Base-by-base conservation (phyloP, 2,113 vertebrate species). In the Lophochroa leadbeateri region DNA sequence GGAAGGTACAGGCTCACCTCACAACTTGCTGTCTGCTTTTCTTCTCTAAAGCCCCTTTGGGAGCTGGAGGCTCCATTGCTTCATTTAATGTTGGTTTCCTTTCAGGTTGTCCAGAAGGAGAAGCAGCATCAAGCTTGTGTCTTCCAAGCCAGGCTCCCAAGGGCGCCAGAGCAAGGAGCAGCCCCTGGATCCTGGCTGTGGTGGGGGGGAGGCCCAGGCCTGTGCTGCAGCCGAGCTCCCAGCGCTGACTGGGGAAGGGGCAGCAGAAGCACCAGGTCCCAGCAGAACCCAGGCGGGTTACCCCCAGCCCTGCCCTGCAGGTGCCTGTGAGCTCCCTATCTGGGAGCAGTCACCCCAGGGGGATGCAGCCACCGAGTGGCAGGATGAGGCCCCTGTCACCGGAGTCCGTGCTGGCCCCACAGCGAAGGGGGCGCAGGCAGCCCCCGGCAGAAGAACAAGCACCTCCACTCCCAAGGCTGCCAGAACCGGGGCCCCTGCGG, bases 91-190 rank as follows among this genome's bases (percentile, higher is more conserved):
- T 29, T 64, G 14, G 63, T 72, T 85, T 68, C 68, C 3, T 72
- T 93, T n/a, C 82, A 98, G 98, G 96, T 81, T 98, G 28, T 98
- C 98, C 41, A 97, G 95, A 39, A 97, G 97, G 46, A 97, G 91
- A 81, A 97, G 96, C 6, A 90, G 91, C 46, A 43, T 83, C 85
- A 97, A 96, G 87, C 63, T 43, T 17, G 55, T 5, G 25, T 72
- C 76, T 53, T 92, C 92, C 65, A 95, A 71, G 46, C 29, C 37
- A 6, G 47, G 39, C 33, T 95, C 90, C 55, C 94, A 94, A 17
- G 58, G 15, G 15, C 35, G 31, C 19, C 60, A 7, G 20, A 97
- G 85, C 82, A 96, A 84, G 88, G 93, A 90, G 72, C 93, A 61
- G 5, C 13, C 55, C 65, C 75, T 17, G 55, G 82, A 13, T 72